Base-by-base conservation (phyloP, 2,888 invertebrate species). In the Parascotia fuliginaria region DNA sequence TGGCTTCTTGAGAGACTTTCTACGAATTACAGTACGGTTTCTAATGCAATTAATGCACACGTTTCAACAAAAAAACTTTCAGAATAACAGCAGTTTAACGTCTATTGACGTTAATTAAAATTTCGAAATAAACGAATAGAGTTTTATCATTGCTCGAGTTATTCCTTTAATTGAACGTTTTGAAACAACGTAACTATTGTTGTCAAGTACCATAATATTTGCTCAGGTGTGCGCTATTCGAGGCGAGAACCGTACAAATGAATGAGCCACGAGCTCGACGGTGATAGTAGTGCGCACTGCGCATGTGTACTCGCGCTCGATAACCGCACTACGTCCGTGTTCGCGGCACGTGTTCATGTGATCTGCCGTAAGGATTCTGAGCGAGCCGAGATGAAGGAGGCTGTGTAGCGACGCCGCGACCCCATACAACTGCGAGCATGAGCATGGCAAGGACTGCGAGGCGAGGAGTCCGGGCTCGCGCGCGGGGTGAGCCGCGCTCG, bases 251-350 rank as follows among this genome's bases (percentile, higher is more conserved):
- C 72, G 73, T 70, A 72, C 75, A 80, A 82, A 82, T 88, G 88
- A 89, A 90, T 89, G 89, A 86, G 86, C 79, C 73, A 77, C 76
- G 75, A 24, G 69, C n/a, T n/a, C 60, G 53, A 37, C 15, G 37
- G 42, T 58, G 51, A 60, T 65, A 63, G 60, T 65, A 75, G 62
- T 55, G 71, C 45, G 63, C 60, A 75, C 59, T 87, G 90, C 91
- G 91, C 90, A 90, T 88, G 90, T 87, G 84, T 83, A 87, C 82
- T 81, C 85, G 70, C 70, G 89, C 77, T 90, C 90, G 87, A 90
- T 90, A 89, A 77, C 80, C 83, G 85, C 87, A 85, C 85, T 85
- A 87, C 83, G 83, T 76, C 81, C 81, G 81, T 73, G 75, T 75
- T 63, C 73, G 70, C 69, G 77, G 82, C 86, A 87, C 87, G 89